Base-by-base conservation (phyloP, 2,113 vertebrate genomes). In the Phylloscopus whistleri region DNA sequence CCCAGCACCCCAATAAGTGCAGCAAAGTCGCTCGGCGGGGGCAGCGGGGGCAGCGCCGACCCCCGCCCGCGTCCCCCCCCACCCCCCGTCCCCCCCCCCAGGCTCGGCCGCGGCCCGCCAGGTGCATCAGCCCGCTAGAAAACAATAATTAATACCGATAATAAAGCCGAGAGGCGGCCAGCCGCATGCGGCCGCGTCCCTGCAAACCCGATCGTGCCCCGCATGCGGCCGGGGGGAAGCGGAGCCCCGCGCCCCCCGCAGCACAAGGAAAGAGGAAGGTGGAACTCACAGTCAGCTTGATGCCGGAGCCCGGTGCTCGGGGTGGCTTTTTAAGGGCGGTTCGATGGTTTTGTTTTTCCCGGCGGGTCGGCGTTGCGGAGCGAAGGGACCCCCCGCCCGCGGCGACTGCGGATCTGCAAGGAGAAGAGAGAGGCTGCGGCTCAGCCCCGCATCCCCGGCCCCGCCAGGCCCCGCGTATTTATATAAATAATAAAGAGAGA, bases 321-420 rank as follows among this genome's bases (percentile, higher is more conserved):
- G 23, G 53, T 55, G 77, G 62, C 3, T 44, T 56, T 58, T 46
- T 11, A 20, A 62, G 30, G 67, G 11, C 21, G 75, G 21, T 16
- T 76, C 9, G 67, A 24, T 44, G 44, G 82, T 48, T 85, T 84
- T 70, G 48, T 64, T 70, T 82, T 30, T 55, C 91, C 94, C 62
- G 84, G 91, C 77, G 86, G 72, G 62, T 58, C 66, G 68, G 67
- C 68, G 88, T 56, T 90, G 92, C 72, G 87, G 75, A 83, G 88
- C 60, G 89, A 95, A 93, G 84, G 84, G 87, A 83, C 63, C 69
- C 63, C 87, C 67, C 92, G 92, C 79, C 77, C 87, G 90, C 86
- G 86, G 68, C 92, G 84, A 93, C 69, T 63, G 94, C 95, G 93
- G 95, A 94, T 92, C 94, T 93, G 93, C 84, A 94, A 93, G 84